Base-by-base conservation (phyloP, 2,888 invertebrate species). In the Drosophila helvetica region DNA sequence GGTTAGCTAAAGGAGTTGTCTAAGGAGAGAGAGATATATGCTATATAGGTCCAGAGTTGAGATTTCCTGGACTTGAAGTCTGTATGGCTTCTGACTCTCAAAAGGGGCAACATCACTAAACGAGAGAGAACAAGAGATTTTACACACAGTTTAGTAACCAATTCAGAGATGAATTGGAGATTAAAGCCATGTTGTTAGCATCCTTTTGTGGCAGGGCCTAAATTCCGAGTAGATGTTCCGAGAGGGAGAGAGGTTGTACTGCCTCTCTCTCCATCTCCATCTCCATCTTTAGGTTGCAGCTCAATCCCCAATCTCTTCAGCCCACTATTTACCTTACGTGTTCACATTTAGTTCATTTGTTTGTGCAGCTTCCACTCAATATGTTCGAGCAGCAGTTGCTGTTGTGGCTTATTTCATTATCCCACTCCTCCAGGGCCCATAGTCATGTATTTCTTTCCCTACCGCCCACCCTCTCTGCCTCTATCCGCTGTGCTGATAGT, bases 271-370 rank as follows among this genome's bases (percentile, higher is more conserved):
- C 50, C n/a, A 43, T 43, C 22, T n/a, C 25, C 7, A 4, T 22
- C n/a, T n/a, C n/a, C n/a, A n/a, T 25, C n/a, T 30, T 1, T 18
- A 3, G 19, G 8, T 33, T 12, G 51, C 43, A 38, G 1, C 33
- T 38, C 7, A 7, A 7, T 7, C 7, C 22, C 9, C 65, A 55
- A 56, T 67, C 57, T 66, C 43, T 47, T 50, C 63, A 48, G 65
- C 50, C 48, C 54, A 43, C 73, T 68, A 73, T 82, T 82, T 82
- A 75, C 79, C 79, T 86, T 74, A 84, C 77, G 81, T 86, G 79
- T 68, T 69, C 74, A 75, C 68, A 61, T 68, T 68, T 77, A 77
- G 85, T 84, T 84, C 76, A 86, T 78, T 83, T 86, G 73, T 63
- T 73, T 80, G 67, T 73, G 25, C 65, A 72, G 59, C 72, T 72